phyloP scores from a whole-genome alignment of 2,113 vertebrate genomes.

The Pollachius pollachius region DNA sequence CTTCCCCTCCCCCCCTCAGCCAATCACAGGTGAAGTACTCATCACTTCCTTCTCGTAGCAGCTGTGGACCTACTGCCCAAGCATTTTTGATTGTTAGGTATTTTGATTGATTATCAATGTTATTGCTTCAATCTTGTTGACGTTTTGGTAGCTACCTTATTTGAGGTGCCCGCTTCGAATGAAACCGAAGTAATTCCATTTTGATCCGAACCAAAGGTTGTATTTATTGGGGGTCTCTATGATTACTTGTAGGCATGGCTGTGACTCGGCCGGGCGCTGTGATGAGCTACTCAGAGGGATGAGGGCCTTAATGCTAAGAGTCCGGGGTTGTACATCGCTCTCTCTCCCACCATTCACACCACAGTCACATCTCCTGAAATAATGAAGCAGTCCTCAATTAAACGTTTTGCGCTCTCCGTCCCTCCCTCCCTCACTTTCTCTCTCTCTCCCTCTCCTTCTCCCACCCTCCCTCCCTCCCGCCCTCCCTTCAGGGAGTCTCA shows the following conservation, averaged over 20 bases:
- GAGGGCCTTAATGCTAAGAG: conserved; percentile 20
- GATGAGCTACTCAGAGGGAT: conserved; percentile 43
- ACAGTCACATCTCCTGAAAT: conserved; percentile 32
- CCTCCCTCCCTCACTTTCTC: too few species aligned
- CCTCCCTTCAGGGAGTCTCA: conserved; percentile 20
- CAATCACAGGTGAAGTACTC: conserved; percentile 69
- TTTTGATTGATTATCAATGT: conserved; percentile 66
- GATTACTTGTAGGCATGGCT: conserved; percentile 41
- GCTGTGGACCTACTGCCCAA: conserved; percentile 52
- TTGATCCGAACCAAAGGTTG: too few species aligned
- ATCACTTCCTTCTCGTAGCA: conserved; percentile 55
- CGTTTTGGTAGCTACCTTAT: conserved; percentile 17
- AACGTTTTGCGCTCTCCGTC: conserved; percentile 22
- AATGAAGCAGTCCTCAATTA: conserved; percentile 50
- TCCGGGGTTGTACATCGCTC: conserved; percentile 39
- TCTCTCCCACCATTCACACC: conserved; percentile 13
- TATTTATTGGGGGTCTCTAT: conserved; percentile 17
- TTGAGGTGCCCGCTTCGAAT: background rate
- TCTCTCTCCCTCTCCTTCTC: too few species aligned
- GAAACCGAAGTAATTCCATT: too few species aligned
- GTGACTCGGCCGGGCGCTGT: conserved; percentile 30
- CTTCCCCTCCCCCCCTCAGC: conserved; percentile 57
- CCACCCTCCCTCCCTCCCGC: too few species aligned
- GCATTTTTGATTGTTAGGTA: conserved; percentile 18
- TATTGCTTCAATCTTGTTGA: conserved; percentile 51